These are phyloP conservation scores for Varanus komodoensis DNA, from an alignment of 2,113 vertebrate genomes.

Conservation along the genomic window DNA sequence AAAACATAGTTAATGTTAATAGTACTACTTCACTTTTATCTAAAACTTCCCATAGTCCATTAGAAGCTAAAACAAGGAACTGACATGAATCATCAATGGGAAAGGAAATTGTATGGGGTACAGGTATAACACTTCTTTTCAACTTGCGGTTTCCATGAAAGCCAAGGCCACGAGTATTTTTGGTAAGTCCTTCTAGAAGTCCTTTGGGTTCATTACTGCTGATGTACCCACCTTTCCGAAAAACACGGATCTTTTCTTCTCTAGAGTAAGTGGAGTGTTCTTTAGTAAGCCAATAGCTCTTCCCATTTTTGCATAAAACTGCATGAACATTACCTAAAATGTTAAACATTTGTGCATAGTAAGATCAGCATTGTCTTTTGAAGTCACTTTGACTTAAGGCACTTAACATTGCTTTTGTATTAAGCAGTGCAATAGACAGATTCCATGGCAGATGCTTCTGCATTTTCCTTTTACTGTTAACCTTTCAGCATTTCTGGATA, in stretches of 20 bases:
- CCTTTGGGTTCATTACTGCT: slow-evolving; percentile 58
- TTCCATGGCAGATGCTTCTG: not conserved
- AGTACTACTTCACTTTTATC: slow-evolving; percentile 69
- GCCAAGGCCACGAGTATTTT: slow-evolving; percentile 69
- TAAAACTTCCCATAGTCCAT: slow-evolving; percentile 75
- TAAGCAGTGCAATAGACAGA: not conserved
- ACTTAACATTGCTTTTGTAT: not conserved
- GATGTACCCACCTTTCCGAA: slow-evolving; percentile 61
- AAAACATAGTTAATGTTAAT: slow-evolving; percentile 61
- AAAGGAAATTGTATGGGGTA: slow-evolving; percentile 66
- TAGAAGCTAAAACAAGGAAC: slow-evolving; percentile 76
- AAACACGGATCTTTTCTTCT: slow-evolving; percentile 61
- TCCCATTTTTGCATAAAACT: slow-evolving; percentile 76
- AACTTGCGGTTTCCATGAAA: slow-evolving; percentile 68
- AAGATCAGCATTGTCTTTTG: fast-evolving
- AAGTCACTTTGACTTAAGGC: not conserved
- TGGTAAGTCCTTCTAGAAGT: slow-evolving; percentile 66
- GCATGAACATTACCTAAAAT: slow-evolving; percentile 71
- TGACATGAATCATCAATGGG: slow-evolving; percentile 67
- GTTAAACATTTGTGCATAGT: not conserved
- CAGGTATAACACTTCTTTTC: slow-evolving; percentile 71
- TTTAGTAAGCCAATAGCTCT: slow-evolving; percentile 69
- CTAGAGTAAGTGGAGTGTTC: slow-evolving; percentile 69
- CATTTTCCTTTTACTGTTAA: not conserved
- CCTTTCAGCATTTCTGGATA: not conserved